Evolutionary conservation across 2,113 vertebrate species (phyloP).

Genomic region (Platanista minor): DNA sequence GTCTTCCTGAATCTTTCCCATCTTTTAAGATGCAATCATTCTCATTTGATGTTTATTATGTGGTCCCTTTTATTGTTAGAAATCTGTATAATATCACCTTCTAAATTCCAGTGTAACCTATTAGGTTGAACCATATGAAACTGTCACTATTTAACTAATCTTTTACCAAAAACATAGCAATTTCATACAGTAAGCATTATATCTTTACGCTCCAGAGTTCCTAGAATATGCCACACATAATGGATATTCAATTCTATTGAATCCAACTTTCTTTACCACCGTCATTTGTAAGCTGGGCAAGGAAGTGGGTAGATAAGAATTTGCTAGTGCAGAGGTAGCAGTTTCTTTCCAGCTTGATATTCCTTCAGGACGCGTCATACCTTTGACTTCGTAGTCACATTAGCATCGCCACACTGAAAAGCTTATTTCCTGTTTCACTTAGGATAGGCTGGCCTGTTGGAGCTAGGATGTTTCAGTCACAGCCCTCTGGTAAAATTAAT

Average conservation of each 20-base stretch:
- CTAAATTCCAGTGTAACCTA: neutral
- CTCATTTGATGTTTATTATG: neutral
- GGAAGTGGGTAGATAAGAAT: neutral
- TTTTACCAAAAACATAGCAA: neutral
- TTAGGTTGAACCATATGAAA: neutral
- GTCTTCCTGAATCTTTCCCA: neutral
- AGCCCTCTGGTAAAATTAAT: neutral
- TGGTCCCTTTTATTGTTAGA: neutral
- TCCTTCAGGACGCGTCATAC: neutral
- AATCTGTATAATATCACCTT: neutral
- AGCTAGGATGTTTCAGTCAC: neutral
- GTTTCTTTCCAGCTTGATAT: neutral
- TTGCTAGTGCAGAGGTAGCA: neutral
- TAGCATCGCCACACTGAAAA: constrained; percentile 25
- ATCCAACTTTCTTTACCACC: constrained; percentile 17
- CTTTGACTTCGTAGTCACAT: neutral
- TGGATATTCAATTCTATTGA: neutral
- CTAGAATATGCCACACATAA: neutral
- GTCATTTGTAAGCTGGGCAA: neutral
- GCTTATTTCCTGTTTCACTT: constrained; percentile 23
- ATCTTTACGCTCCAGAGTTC: neutral
- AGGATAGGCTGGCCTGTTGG: neutral
- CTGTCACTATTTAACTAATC: neutral
- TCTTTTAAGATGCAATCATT: neutral
- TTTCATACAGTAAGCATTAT: neutral